phyloP scores from a whole-genome alignment of 2,113 vertebrate genomes.

The Lophura nycthemera region DNA sequence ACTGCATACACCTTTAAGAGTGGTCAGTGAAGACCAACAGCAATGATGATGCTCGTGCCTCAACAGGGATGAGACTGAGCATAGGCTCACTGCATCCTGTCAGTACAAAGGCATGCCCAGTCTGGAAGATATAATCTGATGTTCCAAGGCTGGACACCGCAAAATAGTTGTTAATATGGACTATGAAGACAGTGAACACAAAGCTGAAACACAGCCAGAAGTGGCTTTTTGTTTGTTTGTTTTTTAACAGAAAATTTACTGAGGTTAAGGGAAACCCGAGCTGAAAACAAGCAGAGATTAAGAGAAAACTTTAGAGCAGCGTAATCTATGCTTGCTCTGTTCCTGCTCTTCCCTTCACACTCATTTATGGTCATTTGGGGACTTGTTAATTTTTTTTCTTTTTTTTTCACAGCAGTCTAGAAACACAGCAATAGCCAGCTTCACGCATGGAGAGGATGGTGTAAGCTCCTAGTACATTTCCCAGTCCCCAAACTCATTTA shows the following conservation, averaged over 20 bases:
- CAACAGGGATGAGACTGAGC: background rate
- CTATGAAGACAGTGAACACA: background rate
- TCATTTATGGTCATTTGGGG: background rate
- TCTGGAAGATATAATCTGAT: background rate
- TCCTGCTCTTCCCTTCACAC: background rate
- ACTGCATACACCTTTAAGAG: background rate
- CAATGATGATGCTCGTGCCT: background rate
- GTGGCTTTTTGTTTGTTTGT: background rate
- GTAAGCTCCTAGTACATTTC: constrained; percentile 16
- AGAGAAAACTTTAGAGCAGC: background rate
- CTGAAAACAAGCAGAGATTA: constrained; percentile 4
- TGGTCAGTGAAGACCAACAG: background rate
- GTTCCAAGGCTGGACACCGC: background rate
- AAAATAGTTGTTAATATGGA: background rate
- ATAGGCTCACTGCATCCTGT: accelerated
- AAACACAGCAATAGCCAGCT: background rate
- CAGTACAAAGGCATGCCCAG: background rate
- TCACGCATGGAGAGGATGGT: background rate
- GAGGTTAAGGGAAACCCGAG: background rate
- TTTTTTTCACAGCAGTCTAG: background rate
- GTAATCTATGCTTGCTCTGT: constrained; percentile 1
- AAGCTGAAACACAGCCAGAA: background rate
- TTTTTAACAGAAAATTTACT: background rate
- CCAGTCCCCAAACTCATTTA: constrained; percentile 56
- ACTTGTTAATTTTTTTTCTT: background rate